A percentile compares a stretch with the other conserved stretches of the same genome.
phyloP scores from a whole-genome alignment of 1,140 invertebrate species.

The Neotoxoptera formosana region DNA sequence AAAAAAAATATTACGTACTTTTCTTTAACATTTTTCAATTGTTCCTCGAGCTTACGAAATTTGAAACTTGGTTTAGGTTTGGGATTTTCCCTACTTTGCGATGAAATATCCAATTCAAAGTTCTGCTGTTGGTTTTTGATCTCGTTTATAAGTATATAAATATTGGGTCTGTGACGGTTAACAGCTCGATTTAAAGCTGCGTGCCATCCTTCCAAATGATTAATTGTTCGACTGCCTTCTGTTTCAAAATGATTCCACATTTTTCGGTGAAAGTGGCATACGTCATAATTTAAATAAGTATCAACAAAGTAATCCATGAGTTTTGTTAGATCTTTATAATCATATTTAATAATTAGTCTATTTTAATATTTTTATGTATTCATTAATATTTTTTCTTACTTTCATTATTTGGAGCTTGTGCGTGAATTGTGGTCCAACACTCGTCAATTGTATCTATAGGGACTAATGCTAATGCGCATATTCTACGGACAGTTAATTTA shows the following conservation, averaged over 20 bases:
- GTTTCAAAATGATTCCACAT: conserved; percentile 6
- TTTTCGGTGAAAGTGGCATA: background rate
- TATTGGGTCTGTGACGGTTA: background rate
- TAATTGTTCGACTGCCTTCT: background rate
- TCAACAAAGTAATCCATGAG: conserved; percentile 8
- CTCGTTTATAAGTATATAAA: background rate
- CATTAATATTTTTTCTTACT: conserved; percentile 18
- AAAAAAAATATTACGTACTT: too few relatives aligned
- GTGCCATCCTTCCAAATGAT: background rate
- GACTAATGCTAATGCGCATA: background rate
- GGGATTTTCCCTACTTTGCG: background rate
- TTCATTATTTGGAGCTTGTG: background rate
- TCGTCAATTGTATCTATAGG: background rate
- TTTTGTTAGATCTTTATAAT: background rate
- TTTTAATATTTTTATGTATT: background rate
- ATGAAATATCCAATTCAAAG: background rate
- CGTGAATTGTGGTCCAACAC: background rate
- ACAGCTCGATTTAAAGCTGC: background rate
- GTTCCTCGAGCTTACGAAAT: background rate
- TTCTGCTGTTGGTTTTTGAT: background rate
- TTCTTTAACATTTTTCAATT: too few relatives aligned
- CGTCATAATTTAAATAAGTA: background rate
- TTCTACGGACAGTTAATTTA: background rate
- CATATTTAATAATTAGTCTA: background rate
- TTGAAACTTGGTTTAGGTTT: background rate